Conservation (phyloP, 2,797 vertebrate species). For the Poliocrania exsul region DNA sequence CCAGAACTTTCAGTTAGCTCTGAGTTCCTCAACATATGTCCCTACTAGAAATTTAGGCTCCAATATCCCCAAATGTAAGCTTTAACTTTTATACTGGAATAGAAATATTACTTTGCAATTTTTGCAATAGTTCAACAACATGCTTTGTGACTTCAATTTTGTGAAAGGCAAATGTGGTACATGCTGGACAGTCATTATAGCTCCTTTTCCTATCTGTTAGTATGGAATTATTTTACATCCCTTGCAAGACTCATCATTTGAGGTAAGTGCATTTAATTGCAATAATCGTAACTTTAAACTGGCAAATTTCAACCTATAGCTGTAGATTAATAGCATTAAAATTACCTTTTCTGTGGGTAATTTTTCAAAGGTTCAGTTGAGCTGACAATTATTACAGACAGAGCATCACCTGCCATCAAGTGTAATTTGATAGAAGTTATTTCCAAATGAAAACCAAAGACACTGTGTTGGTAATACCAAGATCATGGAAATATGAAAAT, state of each 20-base stretch:
- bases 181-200: not conserved
- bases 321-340: not conserved
- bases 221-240: not conserved
- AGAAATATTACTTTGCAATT: not conserved
- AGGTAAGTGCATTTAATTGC: not conserved
- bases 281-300: not conserved
- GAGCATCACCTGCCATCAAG: not conserved
- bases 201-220: not conserved
- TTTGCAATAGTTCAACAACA: not conserved
- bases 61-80: not conserved
- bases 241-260: not conserved
- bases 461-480: not conserved
- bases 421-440: not conserved
- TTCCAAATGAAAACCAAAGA: not conserved
- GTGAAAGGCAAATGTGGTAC: not conserved
- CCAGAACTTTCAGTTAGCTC: not conserved
- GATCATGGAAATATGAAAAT: not conserved
- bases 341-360: not conserved
- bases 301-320: not conserved
- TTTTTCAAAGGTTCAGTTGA: not conserved
- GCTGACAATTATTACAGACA: not conserved
- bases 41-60: not conserved
- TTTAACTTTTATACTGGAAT: not conserved
- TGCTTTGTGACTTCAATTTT: not conserved
- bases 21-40: not conserved